phyloP scores from a whole-genome alignment of 1,140 invertebrate genomes.

The Rhynchophorus ferrugineus region DNA sequence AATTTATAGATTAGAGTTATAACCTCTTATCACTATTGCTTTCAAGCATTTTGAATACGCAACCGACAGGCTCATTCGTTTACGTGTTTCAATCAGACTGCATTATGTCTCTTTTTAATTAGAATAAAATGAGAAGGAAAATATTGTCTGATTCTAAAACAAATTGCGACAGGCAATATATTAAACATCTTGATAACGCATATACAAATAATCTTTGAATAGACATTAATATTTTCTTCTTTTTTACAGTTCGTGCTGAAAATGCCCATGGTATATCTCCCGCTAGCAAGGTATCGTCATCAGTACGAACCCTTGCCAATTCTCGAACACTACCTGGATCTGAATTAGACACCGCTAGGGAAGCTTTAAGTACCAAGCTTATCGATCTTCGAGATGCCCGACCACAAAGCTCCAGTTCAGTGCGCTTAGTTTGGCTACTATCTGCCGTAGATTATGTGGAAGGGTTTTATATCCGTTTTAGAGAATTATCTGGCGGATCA shows the following conservation, averaged over 20 bases:
- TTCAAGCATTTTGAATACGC: no score
- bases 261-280: slow-evolving; percentile 75
- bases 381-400: slow-evolving; percentile 71
- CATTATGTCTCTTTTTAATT: no score
- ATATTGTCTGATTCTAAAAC: no score
- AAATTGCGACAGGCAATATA: no score
- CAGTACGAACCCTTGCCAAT: slow-evolving; percentile 58
- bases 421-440: slow-evolving; percentile 80
- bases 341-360: slow-evolving; percentile 70
- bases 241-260: slow-evolving; percentile 62
- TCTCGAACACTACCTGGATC: slow-evolving; percentile 63
- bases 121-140: no score
- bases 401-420: slow-evolving; percentile 69
- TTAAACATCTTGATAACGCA: no score
- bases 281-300: slow-evolving; percentile 58
- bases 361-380: slow-evolving; percentile 71
- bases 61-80: no score
- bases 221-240: no score
- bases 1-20: no score
- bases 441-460: slow-evolving; percentile 58
- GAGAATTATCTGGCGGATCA: slow-evolving; percentile 59
- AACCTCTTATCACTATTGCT: no score
- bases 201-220: no score
- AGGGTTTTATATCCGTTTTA: slow-evolving; percentile 76
- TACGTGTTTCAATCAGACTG: no score